Conservation (phyloP, 2,888 invertebrate species). For the Oligia latruncula region DNA sequence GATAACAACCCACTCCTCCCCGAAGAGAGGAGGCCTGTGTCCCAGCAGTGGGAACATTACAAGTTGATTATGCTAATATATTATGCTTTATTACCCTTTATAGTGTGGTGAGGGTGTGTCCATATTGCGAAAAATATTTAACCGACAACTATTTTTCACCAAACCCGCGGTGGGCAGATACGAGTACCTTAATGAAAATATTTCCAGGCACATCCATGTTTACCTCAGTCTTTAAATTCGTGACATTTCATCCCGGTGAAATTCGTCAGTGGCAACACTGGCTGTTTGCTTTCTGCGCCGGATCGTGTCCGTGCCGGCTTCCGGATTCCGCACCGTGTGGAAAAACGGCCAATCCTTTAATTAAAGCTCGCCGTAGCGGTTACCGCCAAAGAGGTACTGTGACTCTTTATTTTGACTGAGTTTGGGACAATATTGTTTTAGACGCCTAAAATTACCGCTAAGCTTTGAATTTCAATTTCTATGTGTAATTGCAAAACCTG, state of each 20-base stretch:
- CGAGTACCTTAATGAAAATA: neutral
- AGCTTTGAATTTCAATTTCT: neutral
- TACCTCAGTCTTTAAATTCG: conserved; percentile 13
- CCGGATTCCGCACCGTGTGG: conserved; percentile 58
- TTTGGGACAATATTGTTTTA: conserved; percentile 23
- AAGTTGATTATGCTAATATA: no score
- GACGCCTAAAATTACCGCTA: neutral
- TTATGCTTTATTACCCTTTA: neutral
- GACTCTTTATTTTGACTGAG: conserved; percentile 20
- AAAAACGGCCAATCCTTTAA: conserved; percentile 84
- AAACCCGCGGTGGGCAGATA: neutral
- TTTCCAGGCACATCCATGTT: conserved; percentile 2
- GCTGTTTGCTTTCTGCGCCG: conserved; percentile 35
- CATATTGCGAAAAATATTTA: neutral
- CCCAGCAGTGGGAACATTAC: no score
- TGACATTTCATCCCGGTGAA: conserved; percentile 27
- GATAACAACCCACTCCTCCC: no score
- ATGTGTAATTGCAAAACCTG: neutral
- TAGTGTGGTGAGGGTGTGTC: neutral
- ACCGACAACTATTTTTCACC: neutral
- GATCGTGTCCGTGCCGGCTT: conserved; percentile 26
- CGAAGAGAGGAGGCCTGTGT: no score
- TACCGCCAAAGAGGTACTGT: conserved; percentile 69
- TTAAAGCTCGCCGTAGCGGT: conserved; percentile 76
- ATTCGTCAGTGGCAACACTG: conserved; percentile 39